Evolutionary conservation across 2,797 vertebrate genomes (phyloP).

Genomic region (Adelosebastes latens): DNA sequence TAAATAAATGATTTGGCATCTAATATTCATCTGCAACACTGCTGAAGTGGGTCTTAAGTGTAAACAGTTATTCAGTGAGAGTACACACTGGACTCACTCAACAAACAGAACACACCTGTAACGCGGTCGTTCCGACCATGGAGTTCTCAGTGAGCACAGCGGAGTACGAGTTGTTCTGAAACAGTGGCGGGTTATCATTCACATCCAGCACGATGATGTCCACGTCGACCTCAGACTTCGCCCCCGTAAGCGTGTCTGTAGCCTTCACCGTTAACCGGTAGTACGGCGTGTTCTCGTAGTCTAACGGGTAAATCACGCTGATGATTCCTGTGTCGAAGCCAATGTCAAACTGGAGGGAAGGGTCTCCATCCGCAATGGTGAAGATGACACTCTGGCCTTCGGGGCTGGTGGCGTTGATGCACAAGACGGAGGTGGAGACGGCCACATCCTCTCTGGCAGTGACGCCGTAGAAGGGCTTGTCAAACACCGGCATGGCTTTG

Average conservation of each 20-base stretch:
- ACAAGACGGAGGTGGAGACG: constrained; percentile 87
- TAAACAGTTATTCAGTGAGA: constrained; percentile 31
- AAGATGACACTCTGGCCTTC: constrained; percentile 93
- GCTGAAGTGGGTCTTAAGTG: constrained; percentile 13
- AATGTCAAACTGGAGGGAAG: constrained; percentile 90
- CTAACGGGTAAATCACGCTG: constrained; percentile 88
- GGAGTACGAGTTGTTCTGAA: constrained; percentile 85
- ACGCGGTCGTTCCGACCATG: constrained; percentile 87
- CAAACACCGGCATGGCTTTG: constrained; percentile 97
- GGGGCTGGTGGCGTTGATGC: constrained; percentile 91
- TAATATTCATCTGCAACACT: constrained; percentile 5
- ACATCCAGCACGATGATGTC: constrained; percentile 93
- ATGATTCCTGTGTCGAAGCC: constrained; percentile 94
- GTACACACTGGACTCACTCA: constrained; percentile 11
- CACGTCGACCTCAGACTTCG: constrained; percentile 92
- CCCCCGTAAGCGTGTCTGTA: constrained; percentile 90
- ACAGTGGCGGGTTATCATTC: constrained; percentile 93
- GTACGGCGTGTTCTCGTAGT: constrained; percentile 91
- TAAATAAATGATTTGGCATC: constrained; percentile 47
- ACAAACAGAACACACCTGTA: constrained; percentile 72
- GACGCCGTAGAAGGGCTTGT: constrained; percentile 94
- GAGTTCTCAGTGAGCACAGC: constrained; percentile 90
- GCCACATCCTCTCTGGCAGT: constrained; percentile 90
- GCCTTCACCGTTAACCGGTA: constrained; percentile 92
- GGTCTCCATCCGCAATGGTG: constrained; percentile 91